These are phyloP conservation scores for Rallus limicola DNA, from an alignment of 2,113 vertebrate genomes.

Conservation along the genomic window DNA sequence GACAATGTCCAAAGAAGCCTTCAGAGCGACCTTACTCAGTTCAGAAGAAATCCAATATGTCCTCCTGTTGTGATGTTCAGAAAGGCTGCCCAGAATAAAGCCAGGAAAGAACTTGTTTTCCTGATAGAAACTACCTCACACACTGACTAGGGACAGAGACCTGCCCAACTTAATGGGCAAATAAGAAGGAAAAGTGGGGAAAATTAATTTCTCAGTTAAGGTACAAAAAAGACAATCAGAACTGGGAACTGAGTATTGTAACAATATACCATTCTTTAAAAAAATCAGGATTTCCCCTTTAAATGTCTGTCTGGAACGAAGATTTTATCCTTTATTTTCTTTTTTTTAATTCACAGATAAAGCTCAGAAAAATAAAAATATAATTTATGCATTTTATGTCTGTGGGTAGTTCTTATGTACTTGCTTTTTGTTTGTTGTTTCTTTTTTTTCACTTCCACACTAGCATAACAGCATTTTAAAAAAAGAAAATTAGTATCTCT, in stretches of 20 bases:
- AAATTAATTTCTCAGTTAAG: background rate
- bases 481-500: background rate
- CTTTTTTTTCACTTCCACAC: background rate
- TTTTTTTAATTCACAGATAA: background rate
- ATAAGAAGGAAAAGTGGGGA: background rate
- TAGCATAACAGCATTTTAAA: background rate
- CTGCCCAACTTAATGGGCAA: background rate
- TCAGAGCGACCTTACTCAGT: too few species aligned
- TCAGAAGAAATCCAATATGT: background rate
- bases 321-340: too few species aligned
- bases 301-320: background rate
- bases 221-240: background rate
- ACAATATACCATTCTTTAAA: background rate
- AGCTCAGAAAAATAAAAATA: background rate
- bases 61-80: background rate
- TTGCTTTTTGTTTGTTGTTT: background rate
- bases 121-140: background rate
- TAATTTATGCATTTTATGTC: background rate
- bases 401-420: background rate
- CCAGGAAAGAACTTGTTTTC: background rate
- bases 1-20: background rate
- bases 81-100: background rate
- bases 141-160: background rate
- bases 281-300: background rate
- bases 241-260: fast-evolving